These are phyloP conservation scores for Cantharis flavilabris DNA, from an alignment of 2,888 invertebrate species.

Conservation along the genomic window DNA sequence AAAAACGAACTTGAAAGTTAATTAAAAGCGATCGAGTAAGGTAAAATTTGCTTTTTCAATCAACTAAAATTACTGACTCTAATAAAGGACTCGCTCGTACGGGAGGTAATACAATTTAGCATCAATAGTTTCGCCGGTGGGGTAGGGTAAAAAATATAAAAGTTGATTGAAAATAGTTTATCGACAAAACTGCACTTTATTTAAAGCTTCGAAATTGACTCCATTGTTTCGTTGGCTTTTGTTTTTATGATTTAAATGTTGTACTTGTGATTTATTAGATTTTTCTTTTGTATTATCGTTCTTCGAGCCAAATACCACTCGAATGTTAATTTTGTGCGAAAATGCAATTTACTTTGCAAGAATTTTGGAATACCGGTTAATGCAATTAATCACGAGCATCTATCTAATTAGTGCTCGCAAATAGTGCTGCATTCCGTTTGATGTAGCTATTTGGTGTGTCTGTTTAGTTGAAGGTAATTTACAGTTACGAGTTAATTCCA, in stretches of 20 bases:
- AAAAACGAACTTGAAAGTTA: neutral
- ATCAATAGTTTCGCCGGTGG: neutral
- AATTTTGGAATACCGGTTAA: neutral
- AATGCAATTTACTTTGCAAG: neutral
- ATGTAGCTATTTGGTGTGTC: neutral
- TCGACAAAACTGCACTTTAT: neutral
- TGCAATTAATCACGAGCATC: neutral
- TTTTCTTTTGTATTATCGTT: neutral
- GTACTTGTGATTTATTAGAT: neutral
- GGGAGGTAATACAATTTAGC: neutral
- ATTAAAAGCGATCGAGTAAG: neutral
- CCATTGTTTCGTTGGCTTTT: neutral
- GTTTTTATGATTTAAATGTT: neutral
- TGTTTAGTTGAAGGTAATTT: neutral
- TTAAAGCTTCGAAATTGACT: neutral
- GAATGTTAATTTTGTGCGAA: neutral
- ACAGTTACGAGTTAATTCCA: neutral
- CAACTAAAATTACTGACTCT: neutral
- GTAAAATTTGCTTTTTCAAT: neutral
- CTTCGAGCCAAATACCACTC: neutral
- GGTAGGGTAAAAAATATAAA: neutral
- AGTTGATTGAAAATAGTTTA: neutral
- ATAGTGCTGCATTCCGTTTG: neutral
- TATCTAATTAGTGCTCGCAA: neutral
- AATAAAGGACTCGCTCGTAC: neutral